Evolutionary conservation across 37 sponge, comb jelly and placozoan genomes (phyloP).

Genomic region (Eunapius fragilis): DNA sequence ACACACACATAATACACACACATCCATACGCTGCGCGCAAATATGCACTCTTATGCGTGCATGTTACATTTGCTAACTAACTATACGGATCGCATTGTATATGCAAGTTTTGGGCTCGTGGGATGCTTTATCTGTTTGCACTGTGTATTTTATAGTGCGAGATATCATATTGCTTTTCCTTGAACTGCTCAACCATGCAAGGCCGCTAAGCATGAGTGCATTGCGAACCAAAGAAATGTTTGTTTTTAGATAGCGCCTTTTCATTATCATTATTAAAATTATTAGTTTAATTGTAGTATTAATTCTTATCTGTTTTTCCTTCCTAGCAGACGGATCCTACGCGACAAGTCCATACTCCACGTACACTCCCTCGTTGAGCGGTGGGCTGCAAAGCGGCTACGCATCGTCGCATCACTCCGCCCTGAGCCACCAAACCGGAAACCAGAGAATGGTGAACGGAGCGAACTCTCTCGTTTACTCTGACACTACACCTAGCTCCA

Average conservation of each 20-base stretch:
- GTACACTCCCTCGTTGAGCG: not conserved
- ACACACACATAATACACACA: no score
- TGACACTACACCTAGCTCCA: slow-evolving; percentile 5
- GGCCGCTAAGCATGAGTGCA: not conserved
- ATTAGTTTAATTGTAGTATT: no score
- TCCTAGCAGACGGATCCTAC: not conserved
- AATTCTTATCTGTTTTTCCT: no score
- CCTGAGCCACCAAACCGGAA: not conserved
- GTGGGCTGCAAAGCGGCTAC: not conserved
- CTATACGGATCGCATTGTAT: no score
- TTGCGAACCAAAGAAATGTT: not conserved
- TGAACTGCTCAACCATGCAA: not conserved
- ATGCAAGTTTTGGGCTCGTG: no score
- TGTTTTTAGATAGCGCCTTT: not conserved
- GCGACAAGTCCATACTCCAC: not conserved
- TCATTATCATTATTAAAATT: no score
- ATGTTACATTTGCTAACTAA: no score
- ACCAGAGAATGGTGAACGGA: slow-evolving; percentile 4
- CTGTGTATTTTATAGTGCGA: not conserved
- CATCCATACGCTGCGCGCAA: not conserved
- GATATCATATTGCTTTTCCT: not conserved
- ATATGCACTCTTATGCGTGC: not conserved
- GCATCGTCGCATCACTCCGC: not conserved
- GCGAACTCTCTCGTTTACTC: slow-evolving; percentile 10
- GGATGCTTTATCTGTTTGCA: not conserved